Evolutionary conservation across 2,113 vertebrate genomes (phyloP).

Genomic region (Sphyrna mokarran): DNA sequence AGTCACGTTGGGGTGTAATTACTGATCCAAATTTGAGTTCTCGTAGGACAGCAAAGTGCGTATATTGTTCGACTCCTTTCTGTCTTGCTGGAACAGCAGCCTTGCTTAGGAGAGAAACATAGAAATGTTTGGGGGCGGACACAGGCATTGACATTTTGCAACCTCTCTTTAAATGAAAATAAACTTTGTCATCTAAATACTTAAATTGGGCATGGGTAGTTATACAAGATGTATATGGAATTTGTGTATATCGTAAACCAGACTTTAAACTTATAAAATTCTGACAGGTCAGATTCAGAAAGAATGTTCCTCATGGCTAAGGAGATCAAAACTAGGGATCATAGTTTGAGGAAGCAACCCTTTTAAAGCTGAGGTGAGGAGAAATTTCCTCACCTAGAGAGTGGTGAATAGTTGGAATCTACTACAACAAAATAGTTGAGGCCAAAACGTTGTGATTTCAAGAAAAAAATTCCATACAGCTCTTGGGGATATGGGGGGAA

Average conservation of each 20-base stretch:
- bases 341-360: no score
- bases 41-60: not conserved
- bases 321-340: no score
- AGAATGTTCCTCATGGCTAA: no score
- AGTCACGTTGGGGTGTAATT: not conserved
- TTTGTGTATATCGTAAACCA: not conserved
- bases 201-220: not conserved
- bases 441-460: no score
- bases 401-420: no score
- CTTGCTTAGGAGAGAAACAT: not conserved
- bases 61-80: not conserved
- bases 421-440: no score
- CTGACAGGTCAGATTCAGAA: no score
- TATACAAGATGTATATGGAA: not conserved
- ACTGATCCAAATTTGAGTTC: not conserved
- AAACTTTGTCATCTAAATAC: not conserved
- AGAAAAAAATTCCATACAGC: no score
- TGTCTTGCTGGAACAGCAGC: not conserved
- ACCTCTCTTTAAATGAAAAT: not conserved
- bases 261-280: no score
- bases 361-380: no score
- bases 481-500: no score
- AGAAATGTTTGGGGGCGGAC: not conserved
- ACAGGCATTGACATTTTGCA: not conserved
- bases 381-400: no score